Base-by-base conservation (phyloP, 2,888 invertebrate species). In the Shargacucullia verbasci region DNA sequence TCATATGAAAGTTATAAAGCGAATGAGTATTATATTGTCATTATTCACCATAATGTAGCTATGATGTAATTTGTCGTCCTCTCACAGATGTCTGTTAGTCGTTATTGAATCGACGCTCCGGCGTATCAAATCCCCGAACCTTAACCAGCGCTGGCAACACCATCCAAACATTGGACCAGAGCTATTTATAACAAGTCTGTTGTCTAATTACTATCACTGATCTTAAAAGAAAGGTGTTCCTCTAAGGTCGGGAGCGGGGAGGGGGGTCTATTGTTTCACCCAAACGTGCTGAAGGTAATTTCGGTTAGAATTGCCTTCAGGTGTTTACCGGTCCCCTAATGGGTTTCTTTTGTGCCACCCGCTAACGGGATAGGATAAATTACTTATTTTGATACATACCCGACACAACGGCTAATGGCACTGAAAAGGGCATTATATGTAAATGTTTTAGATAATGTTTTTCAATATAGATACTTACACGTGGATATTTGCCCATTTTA, bases 251-350 rank as follows among this genome's bases (percentile, higher is more conserved):
- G 20, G 4, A 15, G 15, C 9, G 9, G 7, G 7, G 33, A 25
- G 25, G 29, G 38, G 11, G 25, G 12, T 4, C 15, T 46, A 61
- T 70, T 74, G 75, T 74, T 46, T 64, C 50, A 49, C 54, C 52
- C 52, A 53, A 76, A 69, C 62, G 62, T 59, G 62, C 56, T 56
- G 54, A 75, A 73, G 56, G 65, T 59, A 65, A 73, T 76, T 75
- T 68, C 34, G 57, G 55, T 46, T 44, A 57, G 76, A 71, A 71
- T 64, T 64, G 72, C 73, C 59, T 73, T 71, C 56, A 69, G 70
- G 65, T 73, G 73, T 73, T 73, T 69, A 73, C 76, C 60, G 57
- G 69, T 53, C 40, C 44, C 50, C 61, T 73, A 73, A 76, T 73
- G 76, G 73, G 41, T 68, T 66, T 76, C 68, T 67, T 68, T 73